Conservation (phyloP, 2,797 vertebrate genomes). For the Carapus acus region DNA sequence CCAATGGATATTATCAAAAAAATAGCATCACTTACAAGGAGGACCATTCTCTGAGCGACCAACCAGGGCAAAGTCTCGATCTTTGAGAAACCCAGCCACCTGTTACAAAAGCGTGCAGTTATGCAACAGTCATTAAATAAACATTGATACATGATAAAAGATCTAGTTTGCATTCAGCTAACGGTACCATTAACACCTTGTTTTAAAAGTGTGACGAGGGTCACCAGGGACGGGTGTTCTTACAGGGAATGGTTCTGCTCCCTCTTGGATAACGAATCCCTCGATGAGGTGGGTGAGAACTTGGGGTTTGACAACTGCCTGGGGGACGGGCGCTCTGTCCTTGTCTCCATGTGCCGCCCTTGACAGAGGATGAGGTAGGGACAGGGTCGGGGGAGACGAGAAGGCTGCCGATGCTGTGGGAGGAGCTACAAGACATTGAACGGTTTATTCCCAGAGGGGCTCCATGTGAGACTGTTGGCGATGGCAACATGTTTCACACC, state of each 20-base stretch:
- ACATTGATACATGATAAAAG: no score
- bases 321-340: conserved; percentile 84
- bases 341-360: conserved; percentile 76
- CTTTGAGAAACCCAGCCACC: conserved; percentile 76
- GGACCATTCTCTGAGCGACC: conserved; percentile 63
- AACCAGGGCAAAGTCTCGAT: conserved; percentile 68
- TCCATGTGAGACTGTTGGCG: not conserved
- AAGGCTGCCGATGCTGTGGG: conserved; percentile 69
- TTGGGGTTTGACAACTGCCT: conserved; percentile 98
- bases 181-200: no score
- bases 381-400: conserved; percentile 69
- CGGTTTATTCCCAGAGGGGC: not conserved
- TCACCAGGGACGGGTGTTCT: conserved; percentile 40
- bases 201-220: conserved; percentile 1
- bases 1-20: not conserved
- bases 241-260: conserved; percentile 97
- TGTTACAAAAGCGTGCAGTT: conserved; percentile 40
- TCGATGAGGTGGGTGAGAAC: conserved; percentile 98
- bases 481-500: not conserved
- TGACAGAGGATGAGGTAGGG: conserved; percentile 71
- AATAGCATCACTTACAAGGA: conserved; percentile 52
- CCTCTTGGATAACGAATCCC: conserved; percentile 98
- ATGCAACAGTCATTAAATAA: not conserved
- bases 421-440: conserved; percentile 48
- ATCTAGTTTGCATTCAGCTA: no score